Base-by-base conservation (phyloP, 1,140 invertebrate genomes). In the Monochamus saltuarius region DNA sequence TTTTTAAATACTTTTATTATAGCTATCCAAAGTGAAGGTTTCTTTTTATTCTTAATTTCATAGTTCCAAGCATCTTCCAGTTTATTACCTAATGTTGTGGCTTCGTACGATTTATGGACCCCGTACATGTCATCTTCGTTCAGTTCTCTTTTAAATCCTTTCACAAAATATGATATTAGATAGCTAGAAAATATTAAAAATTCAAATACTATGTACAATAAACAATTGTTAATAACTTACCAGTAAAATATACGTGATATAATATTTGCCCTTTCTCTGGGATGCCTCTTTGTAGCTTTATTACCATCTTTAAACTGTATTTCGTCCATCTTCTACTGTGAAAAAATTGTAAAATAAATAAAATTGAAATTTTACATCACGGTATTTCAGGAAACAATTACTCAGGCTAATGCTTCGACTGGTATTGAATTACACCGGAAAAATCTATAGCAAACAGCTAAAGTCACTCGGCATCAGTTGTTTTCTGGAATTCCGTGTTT, bases 1-100 rank as follows among this genome's bases (percentile, higher is more conserved):
- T 34, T 65, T 0, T 75, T 74, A 64, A 81, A 81, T 45, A 72
- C 73, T 56, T 54, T 66, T 7, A 68, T 17, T 4, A 79, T 37
- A 7, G 76, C 75, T 49, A 55, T 70, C 36, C 73, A 67, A 42
- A 80, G 67, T 47, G 73, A 77, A 10, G 80, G 77, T 35, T 65
- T 68, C 46, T 71, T 51, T 66, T 62, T 69, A 4, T 58, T 55
- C 22, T 35, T 40, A 8, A 64, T 11, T 68, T 84, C 81, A 34
- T 65, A 62, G 7, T 79, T 74, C 84, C 83, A 85, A 13, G 78
- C 77, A 66, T 74, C 79, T 66, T 82, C 78, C 35, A 89, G 73
- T 40, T 75, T 72, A 65, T 85, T 78, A 14, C 86, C 85, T 66
- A 85, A 67, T 6, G 65, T 55, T 39, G 53, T 63, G 3, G 70